Percentiles rank a stretch among this genome's conserved stretches.
Conservation (phyloP, 2,113 vertebrate species). For the Electrona antarctica region DNA sequence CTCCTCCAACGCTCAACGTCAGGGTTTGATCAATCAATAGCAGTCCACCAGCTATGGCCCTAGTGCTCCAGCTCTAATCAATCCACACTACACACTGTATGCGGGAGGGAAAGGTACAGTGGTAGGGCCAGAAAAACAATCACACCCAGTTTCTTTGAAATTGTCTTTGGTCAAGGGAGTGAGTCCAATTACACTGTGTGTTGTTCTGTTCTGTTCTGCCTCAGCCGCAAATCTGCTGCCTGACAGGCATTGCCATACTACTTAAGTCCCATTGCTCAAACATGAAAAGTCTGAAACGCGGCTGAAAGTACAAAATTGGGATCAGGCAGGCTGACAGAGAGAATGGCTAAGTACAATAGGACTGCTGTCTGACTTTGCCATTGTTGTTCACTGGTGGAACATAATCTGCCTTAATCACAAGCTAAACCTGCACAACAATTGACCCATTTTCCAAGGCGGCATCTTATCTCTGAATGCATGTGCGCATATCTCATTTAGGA, state of each 20-base stretch:
- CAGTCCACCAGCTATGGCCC: constrained; percentile 54
- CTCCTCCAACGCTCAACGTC: constrained; percentile 55
- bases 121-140: constrained; percentile 32
- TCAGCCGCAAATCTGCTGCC: constrained; percentile 43
- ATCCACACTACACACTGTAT: constrained; percentile 30
- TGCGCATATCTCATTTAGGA: constrained; percentile 73
- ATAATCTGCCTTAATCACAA: constrained; percentile 74
- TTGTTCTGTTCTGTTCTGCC: constrained; percentile 54
- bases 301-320: constrained; percentile 59
- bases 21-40: constrained; percentile 74
- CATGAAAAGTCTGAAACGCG: constrained; percentile 54
- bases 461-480: constrained; percentile 63
- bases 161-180: constrained; percentile 49
- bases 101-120: constrained; percentile 1
- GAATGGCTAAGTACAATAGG: constrained; percentile 57
- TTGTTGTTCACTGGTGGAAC: constrained; percentile 65
- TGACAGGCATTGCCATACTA: constrained; percentile 49
- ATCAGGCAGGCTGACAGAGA: constrained; percentile 57
- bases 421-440: constrained; percentile 76
- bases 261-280: constrained; percentile 56
- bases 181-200: constrained; percentile 58
- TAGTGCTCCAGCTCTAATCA: constrained; percentile 69
- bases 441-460: constrained; percentile 71
- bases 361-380: constrained; percentile 62
- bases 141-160: constrained; percentile 57